phyloP scores from a whole-genome alignment of 92 coral and sea anemone genomes.

The Palythoa grandis region DNA sequence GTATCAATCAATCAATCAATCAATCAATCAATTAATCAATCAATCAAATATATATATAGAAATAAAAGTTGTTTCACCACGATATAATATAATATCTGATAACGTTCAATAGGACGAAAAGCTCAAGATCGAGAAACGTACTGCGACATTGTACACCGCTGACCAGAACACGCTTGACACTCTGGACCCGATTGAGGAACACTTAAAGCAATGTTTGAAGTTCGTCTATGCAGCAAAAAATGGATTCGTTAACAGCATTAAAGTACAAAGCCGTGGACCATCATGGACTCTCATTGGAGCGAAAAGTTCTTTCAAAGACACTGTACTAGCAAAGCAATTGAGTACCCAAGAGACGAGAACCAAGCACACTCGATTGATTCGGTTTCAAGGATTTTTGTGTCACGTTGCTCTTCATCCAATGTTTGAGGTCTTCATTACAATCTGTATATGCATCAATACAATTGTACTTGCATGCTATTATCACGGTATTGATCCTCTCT shows the following conservation, averaged over 20 bases:
- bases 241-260: neutral
- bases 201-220: neutral
- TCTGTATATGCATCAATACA: slow-evolving; percentile 27
- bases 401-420: slow-evolving; percentile 17
- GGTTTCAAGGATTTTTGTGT: slow-evolving; percentile 7
- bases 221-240: neutral
- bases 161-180: slow-evolving; percentile 27
- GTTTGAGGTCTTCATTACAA: slow-evolving; percentile 21
- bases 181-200: slow-evolving; percentile 25
- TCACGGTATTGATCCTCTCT: slow-evolving; percentile 23
- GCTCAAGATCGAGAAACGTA: slow-evolving; percentile 31
- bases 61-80: neutral
- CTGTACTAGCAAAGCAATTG: slow-evolving; percentile 20
- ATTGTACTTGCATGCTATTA: slow-evolving; percentile 30
- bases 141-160: slow-evolving; percentile 27
- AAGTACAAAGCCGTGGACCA: neutral
- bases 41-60: too few species aligned
- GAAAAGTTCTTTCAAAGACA: slow-evolving; percentile 26
- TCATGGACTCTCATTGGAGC: slow-evolving; percentile 12
- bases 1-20: too few species aligned
- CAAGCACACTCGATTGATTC: slow-evolving; percentile 6
- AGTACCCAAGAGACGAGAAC: neutral
- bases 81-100: too few species aligned
- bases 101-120: slow-evolving; percentile 20
- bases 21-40: too few species aligned